These are phyloP conservation scores for Cataglyphis livida DNA, from an alignment of 2,888 invertebrate species.

Conservation along the genomic window DNA sequence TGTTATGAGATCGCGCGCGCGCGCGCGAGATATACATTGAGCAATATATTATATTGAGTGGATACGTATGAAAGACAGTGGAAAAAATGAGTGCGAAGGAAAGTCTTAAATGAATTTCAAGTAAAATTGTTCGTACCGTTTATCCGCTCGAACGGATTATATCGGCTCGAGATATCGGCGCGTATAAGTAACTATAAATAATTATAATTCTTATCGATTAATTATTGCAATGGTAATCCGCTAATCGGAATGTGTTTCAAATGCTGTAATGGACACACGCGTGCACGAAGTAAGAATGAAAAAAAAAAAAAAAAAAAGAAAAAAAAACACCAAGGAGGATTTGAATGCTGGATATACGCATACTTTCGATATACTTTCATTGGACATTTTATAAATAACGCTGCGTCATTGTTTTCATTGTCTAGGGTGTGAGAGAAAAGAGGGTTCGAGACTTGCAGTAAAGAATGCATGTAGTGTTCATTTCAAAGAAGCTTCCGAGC, in stretches of 20 bases:
- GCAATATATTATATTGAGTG: not conserved
- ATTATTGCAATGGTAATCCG: constrained; percentile 53
- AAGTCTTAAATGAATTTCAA: not conserved
- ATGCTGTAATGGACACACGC: constrained; percentile 62
- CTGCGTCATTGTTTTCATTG: constrained; percentile 49
- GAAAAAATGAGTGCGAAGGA: not conserved
- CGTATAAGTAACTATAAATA: not conserved
- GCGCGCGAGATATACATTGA: not conserved
- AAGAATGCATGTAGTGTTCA: not conserved
- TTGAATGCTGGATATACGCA: constrained; percentile 67
- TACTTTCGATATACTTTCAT: constrained; percentile 51
- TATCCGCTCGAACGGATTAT: not conserved
- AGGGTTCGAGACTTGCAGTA: not conserved
- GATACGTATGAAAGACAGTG: not conserved
- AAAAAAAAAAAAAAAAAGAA: too few relatives aligned
- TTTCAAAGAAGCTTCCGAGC: not conserved
- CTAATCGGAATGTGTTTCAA: constrained; percentile 66
- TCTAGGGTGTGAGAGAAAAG: constrained; percentile 16
- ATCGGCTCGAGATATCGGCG: not conserved
- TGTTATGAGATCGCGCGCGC: constrained; percentile 2
- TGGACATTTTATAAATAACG: constrained; percentile 55
- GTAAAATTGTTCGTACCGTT: not conserved
- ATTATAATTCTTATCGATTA: constrained; percentile 5
- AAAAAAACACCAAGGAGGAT: constrained; percentile 62
- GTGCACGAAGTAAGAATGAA: constrained; percentile 48